phyloP scores from a whole-genome alignment of 2,888 invertebrate genomes.

The Scaptomyza parva region DNA sequence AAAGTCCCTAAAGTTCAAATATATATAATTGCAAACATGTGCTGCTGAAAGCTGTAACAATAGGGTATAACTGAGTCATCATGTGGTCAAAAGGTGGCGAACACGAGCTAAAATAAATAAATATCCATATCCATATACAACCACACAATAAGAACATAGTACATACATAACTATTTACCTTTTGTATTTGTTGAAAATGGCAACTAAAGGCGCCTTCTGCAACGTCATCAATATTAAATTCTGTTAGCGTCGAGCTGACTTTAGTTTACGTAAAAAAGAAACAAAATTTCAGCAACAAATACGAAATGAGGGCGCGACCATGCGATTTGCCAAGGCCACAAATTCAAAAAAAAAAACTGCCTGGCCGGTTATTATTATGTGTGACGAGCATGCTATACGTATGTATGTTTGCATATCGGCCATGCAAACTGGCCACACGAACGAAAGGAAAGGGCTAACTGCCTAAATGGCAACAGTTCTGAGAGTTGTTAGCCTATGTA shows the following conservation, averaged over 20 bases:
- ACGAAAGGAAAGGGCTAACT: slow-evolving; percentile 5
- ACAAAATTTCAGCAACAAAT: slow-evolving; percentile 34
- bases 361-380: slow-evolving; percentile 36
- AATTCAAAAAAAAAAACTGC: too few relatives aligned
- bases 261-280: slow-evolving; percentile 25
- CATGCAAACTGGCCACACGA: slow-evolving; percentile 16
- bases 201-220: slow-evolving; percentile 11
- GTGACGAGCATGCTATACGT: slow-evolving; percentile 31
- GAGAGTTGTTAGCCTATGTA: not conserved
- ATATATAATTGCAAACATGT: not conserved
- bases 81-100: not conserved
- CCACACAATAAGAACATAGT: too few relatives aligned
- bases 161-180: not conserved
- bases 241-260: slow-evolving; percentile 4
- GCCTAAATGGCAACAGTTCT: too few relatives aligned
- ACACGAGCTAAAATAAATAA: not conserved
- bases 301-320: slow-evolving; percentile 37
- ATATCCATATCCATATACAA: not conserved
- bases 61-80: slow-evolving; percentile 4
- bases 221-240: slow-evolving; percentile 23
- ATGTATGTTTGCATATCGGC: not conserved
- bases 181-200: slow-evolving; percentile 10
- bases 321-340: slow-evolving; percentile 35
- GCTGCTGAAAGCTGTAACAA: not conserved
- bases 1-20: not conserved